A percentile compares a stretch with the other conserved stretches of the same genome.
Evolutionary conservation across 1,140 invertebrate species (phyloP).

Genomic region (Holcopasites calliopsidis): DNA sequence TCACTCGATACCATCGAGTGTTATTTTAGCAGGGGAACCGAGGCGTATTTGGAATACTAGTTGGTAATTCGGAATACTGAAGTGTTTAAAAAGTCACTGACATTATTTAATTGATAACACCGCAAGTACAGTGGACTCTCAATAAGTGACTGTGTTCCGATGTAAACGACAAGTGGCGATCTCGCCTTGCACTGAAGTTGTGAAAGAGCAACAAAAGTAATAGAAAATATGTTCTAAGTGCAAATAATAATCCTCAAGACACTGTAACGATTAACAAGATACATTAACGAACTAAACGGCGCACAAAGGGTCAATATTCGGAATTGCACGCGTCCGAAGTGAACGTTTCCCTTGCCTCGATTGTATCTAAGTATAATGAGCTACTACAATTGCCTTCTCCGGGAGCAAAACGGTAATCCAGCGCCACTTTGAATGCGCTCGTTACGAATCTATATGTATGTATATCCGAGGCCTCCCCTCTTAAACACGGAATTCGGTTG

Average conservation of each 20-base stretch:
- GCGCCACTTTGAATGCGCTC: slow-evolving; percentile 45
- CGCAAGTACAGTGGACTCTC: too few relatives aligned
- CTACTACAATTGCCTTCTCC: slow-evolving; percentile 45
- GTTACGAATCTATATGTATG: slow-evolving; percentile 39
- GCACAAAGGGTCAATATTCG: slow-evolving; percentile 32
- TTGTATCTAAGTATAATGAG: slow-evolving; percentile 46
- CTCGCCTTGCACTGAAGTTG: too few relatives aligned
- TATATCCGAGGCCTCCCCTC: slow-evolving; percentile 6
- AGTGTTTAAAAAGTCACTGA: too few relatives aligned
- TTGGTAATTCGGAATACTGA: too few relatives aligned
- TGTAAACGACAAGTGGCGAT: too few relatives aligned
- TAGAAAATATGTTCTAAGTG: background rate
- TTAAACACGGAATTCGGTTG: slow-evolving; percentile 50
- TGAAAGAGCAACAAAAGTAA: background rate
- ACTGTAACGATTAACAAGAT: too few relatives aligned
- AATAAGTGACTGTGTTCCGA: too few relatives aligned
- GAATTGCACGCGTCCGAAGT: slow-evolving; percentile 30
- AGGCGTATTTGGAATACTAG: too few relatives aligned
- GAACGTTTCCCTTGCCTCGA: slow-evolving; percentile 21
- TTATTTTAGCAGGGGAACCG: background rate
- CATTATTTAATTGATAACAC: too few relatives aligned
- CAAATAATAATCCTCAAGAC: too few relatives aligned
- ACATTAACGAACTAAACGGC: slow-evolving; percentile 25
- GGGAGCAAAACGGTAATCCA: slow-evolving; percentile 45
- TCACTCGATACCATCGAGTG: too few relatives aligned